Conservation (phyloP, 1,140 invertebrate species). For the Brachionus calyciflorus region DNA sequence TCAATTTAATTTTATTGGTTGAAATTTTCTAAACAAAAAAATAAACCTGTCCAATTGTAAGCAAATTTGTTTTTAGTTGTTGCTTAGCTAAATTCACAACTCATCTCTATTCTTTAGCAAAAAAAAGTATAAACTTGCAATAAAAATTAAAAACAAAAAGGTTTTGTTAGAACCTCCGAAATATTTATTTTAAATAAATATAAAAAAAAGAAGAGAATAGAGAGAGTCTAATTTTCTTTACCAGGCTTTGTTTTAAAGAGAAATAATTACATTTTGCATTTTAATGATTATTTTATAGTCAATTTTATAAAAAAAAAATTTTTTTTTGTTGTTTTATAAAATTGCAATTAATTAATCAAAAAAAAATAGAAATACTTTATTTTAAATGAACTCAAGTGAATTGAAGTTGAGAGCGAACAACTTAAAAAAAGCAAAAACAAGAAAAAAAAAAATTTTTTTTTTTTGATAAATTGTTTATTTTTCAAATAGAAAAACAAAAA, state of each 20-base stretch:
- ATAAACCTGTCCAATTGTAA: neutral
- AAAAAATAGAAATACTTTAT: neutral
- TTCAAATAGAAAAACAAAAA: neutral
- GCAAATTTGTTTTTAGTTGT: neutral
- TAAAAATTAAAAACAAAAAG: too few relatives aligned
- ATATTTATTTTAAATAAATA: too few relatives aligned
- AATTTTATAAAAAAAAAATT: neutral
- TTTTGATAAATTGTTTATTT: conserved; percentile 31
- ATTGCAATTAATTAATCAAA: conserved; percentile 45
- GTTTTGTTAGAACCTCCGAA: too few relatives aligned
- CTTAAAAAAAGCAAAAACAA: too few relatives aligned
- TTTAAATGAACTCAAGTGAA: conserved; percentile 7
- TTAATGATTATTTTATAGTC: conserved; percentile 16
- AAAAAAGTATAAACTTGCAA: neutral
- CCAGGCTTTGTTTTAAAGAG: neutral
- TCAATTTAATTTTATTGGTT: neutral
- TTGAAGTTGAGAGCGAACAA: neutral
- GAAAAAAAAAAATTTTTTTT: neutral
- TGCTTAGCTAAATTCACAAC: neutral
- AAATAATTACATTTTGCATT: neutral
- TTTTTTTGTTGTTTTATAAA: conserved; percentile 13
- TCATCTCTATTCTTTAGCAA: neutral
- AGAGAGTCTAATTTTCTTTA: too few relatives aligned
- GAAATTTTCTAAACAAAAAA: neutral
- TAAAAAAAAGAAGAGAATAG: too few relatives aligned